These are phyloP conservation scores for Chiloscyllium plagiosum DNA, from an alignment of 2,113 vertebrate species.

Conservation along the genomic window DNA sequence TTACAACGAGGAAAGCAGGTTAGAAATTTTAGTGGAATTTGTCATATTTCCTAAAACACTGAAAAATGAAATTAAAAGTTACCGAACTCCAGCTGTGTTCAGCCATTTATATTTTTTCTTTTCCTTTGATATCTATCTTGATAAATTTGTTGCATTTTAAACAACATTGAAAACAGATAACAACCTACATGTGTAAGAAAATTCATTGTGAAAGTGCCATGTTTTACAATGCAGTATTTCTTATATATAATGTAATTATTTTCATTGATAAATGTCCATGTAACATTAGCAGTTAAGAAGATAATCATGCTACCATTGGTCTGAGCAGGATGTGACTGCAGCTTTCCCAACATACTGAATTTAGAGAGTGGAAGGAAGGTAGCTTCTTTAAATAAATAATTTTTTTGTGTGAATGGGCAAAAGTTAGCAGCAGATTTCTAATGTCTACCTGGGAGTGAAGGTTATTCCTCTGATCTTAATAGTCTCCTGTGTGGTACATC, in stretches of 20 bases:
- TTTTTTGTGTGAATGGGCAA: neutral
- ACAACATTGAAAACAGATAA: neutral
- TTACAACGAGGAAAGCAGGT: neutral
- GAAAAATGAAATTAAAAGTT: neutral
- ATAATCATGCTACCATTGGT: neutral
- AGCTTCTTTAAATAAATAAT: neutral
- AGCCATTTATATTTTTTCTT: neutral
- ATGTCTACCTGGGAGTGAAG: neutral
- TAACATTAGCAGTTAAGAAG: neutral
- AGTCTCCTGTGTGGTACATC: neutral
- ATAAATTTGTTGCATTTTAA: neutral
- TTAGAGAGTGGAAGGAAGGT: neutral
- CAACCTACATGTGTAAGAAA: neutral
- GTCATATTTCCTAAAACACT: neutral
- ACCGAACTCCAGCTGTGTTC: neutral
- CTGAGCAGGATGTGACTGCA: neutral
- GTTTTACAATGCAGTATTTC: neutral
- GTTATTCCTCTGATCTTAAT: neutral
- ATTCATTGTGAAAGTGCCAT: neutral
- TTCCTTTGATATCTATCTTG: neutral
- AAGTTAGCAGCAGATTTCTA: neutral
- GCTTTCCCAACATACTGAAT: neutral
- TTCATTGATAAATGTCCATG: neutral
- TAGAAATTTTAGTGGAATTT: neutral
- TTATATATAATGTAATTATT: neutral